Evolutionary conservation across 2,113 vertebrate genomes (phyloP).

Genomic region (Pheucticus melanocephalus): DNA sequence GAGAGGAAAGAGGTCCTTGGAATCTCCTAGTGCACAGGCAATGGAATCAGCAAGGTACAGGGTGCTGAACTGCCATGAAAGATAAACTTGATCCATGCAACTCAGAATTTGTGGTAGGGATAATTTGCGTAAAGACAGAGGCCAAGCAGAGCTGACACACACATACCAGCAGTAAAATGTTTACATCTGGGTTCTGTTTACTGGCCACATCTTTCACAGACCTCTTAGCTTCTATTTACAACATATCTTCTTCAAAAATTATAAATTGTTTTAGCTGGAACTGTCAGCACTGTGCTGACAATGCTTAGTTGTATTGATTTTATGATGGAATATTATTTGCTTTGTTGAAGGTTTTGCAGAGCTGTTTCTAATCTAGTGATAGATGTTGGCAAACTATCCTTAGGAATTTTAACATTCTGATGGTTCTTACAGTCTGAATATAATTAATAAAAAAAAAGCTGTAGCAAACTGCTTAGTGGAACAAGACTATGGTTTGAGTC

Average conservation of each 20-base stretch:
- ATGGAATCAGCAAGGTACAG: not conserved
- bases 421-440: slow-evolving; percentile 21
- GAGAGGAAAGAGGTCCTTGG: not conserved
- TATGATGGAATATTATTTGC: slow-evolving; percentile 65
- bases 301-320: slow-evolving; percentile 62
- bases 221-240: slow-evolving; percentile 20
- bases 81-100: not conserved
- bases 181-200: not conserved
- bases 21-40: not conserved
- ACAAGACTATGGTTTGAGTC: slow-evolving; percentile 1
- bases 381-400: slow-evolving; percentile 60
- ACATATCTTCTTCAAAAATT: slow-evolving; percentile 36
- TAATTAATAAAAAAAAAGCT: slow-evolving; percentile 40
- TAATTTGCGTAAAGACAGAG: not conserved
- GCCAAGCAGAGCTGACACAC: not conserved
- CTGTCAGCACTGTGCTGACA: slow-evolving; percentile 54
- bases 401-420: slow-evolving; percentile 55
- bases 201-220: not conserved
- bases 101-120: not conserved
- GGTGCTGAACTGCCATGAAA: not conserved
- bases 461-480: slow-evolving; percentile 26
- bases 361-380: slow-evolving; percentile 61
- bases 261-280: slow-evolving; percentile 57
- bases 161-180: not conserved
- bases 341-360: slow-evolving; percentile 59